Percentiles rank a stretch among this genome's conserved stretches.
Conservation (phyloP, 2,888 invertebrate genomes). For the Synergus umbraculus region DNA sequence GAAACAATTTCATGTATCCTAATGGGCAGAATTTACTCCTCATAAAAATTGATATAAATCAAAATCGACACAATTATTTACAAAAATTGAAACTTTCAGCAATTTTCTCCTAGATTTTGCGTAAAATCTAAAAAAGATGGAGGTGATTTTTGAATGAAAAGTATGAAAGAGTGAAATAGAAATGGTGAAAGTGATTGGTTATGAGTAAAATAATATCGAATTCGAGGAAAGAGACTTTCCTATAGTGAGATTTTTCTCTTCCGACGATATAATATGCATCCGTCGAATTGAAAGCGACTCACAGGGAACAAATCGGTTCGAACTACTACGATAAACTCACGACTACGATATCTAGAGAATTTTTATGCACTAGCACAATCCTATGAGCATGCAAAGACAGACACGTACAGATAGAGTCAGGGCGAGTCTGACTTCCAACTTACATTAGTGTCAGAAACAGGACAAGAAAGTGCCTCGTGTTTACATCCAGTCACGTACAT, state of each 20-base stretch:
- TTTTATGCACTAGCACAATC: no score
- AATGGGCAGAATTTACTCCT: no score
- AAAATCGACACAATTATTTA: no score
- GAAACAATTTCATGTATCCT: no score
- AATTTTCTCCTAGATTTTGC: background rate
- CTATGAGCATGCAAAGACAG: no score
- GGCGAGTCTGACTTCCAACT: no score
- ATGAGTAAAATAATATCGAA: background rate
- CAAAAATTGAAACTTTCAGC: background rate
- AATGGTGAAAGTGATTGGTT: background rate
- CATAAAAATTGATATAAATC: no score
- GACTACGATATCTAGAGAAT: no score
- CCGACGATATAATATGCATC: background rate
- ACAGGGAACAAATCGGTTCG: background rate
- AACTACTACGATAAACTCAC: background rate
- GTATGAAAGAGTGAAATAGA: background rate
- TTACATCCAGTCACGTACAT: no score
- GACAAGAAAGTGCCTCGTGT: no score
- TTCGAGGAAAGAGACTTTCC: background rate
- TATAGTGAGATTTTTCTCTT: background rate
- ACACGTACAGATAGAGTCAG: no score
- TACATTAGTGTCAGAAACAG: no score
- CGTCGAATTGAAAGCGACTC: background rate
- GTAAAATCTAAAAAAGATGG: background rate
- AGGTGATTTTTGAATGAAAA: background rate